Evolutionary conservation across 2,797 vertebrate genomes (phyloP), one percentile per base, ranked within the genome.

Genomic region (Acipenser ruthenus): DNA sequence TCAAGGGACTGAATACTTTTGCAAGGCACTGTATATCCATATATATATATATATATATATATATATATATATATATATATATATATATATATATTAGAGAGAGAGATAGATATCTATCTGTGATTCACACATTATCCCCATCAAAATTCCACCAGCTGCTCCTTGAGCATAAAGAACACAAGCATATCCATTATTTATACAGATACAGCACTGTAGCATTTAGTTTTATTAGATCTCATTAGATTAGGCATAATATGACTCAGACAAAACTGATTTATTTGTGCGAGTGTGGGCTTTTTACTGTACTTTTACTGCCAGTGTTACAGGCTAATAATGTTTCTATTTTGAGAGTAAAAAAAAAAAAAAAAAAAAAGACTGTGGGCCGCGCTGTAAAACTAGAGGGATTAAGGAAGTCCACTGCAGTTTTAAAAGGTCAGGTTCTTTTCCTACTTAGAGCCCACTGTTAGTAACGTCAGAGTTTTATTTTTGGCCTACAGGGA

Each of bases 191-290:
- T 53, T 53, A 3, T 37, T 53, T 53, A 11, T 58, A 13, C 55
- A 11, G 55, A 11, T 11, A 13, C 55, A 58, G 55, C 55, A 58
- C 10, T 58, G 55, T 4, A 37, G 23, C 23, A 37, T 13, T 53
- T 18, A 49, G 60, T 69, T 72, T 67, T 68, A 73, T 74, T 73
- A 69, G 65, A 15, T 49, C 58, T 68, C 65, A 78, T 76, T 70
- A 67, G 67, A 76, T 74, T 63, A 68, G 63, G 62, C 15, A 12
- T 72, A 70, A 68, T 72, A 70, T 71, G 65, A 73, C 49, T 65
- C 68, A 74, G 64, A 47, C 70, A 67, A 69, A 71, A 62, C 58
- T 69, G 71, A 74, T 73, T 60, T 67, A 64, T 68, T 60, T 66
- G 50, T 65, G 71, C 50, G 7, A 18, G 49, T 67, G 67, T 60